Conservation (phyloP, 2,888 invertebrate genomes). For the Drosophila kambysellisi region DNA sequence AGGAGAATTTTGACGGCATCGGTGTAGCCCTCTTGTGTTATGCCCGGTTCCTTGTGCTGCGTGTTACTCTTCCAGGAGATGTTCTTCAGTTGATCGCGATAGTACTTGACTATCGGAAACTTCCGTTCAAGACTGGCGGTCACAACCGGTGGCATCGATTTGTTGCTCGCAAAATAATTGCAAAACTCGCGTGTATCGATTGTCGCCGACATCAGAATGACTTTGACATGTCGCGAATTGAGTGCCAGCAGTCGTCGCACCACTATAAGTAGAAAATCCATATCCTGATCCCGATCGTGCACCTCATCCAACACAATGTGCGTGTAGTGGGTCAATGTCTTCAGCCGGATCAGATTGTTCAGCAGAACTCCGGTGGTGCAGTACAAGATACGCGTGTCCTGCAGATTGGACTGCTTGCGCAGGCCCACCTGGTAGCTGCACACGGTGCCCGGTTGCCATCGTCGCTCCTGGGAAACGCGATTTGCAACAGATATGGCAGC, state of each 20-base stretch:
- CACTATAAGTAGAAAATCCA: constrained; percentile 95
- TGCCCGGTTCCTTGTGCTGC: constrained; percentile 85
- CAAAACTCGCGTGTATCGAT: constrained; percentile 87
- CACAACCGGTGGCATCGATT: constrained; percentile 87
- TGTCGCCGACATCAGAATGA: constrained; percentile 97
- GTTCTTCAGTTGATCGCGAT: constrained; percentile 86
- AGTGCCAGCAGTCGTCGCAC: constrained; percentile 90
- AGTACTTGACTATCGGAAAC: constrained; percentile 88
- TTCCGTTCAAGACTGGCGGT: constrained; percentile 86
- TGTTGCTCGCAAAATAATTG: constrained; percentile 80
- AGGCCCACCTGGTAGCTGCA: constrained; percentile 94
- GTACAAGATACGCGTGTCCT: constrained; percentile 91
- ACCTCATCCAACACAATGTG: constrained; percentile 97
- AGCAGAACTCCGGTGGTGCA: constrained; percentile 96
- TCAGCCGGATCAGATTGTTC: constrained; percentile 89
- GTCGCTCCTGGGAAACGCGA: constrained; percentile 93
- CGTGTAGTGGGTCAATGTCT: constrained; percentile 91
- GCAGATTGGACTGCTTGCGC: constrained; percentile 36
- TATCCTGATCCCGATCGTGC: constrained; percentile 96
- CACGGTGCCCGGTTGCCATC: constrained; percentile 92
- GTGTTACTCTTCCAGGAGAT: constrained; percentile 82
- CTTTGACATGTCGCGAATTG: constrained; percentile 88
- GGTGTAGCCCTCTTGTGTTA: constrained; percentile 87
- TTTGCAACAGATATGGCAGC: constrained; percentile 96
- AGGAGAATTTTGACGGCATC: constrained; percentile 88